Evolutionary conservation across 2,797 vertebrate species (phyloP).

Genomic region (Lycodopsis pacificus): DNA sequence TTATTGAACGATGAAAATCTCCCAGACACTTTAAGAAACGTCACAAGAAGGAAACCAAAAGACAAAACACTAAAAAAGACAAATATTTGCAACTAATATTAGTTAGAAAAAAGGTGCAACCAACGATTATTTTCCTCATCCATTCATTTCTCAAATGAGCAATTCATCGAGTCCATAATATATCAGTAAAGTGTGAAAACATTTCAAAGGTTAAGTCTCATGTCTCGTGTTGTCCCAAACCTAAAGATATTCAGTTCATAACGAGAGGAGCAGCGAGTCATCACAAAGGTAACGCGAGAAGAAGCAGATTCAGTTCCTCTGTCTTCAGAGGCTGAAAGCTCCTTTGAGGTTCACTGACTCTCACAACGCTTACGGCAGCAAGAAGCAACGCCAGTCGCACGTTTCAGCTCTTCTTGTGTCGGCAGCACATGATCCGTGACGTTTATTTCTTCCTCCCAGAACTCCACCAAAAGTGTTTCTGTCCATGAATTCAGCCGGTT

Average conservation of each 20-base stretch:
- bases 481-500: slow-evolving; percentile 45
- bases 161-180: neutral
- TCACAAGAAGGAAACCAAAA: too few species aligned
- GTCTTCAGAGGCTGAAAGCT: neutral
- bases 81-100: neutral
- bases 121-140: neutral
- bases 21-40: too few species aligned
- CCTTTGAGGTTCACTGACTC: neutral
- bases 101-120: too few species aligned
- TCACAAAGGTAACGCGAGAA: too few species aligned
- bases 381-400: neutral
- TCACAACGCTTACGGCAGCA: neutral
- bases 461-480: slow-evolving; percentile 43
- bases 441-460: slow-evolving; percentile 13
- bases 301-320: neutral
- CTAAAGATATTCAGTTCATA: too few species aligned
- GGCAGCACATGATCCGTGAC: slow-evolving; percentile 6
- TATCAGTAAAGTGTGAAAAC: neutral
- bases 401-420: slow-evolving; percentile 8
- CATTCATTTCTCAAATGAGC: neutral
- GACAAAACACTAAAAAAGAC: neutral
- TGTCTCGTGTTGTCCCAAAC: too few species aligned
- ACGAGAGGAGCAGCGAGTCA: too few species aligned
- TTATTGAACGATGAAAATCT: too few species aligned
- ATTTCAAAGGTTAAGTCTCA: too few species aligned